These are phyloP conservation scores for Habropoda laboriosa DNA, from an alignment of 1,140 invertebrate species.

Conservation along the genomic window DNA sequence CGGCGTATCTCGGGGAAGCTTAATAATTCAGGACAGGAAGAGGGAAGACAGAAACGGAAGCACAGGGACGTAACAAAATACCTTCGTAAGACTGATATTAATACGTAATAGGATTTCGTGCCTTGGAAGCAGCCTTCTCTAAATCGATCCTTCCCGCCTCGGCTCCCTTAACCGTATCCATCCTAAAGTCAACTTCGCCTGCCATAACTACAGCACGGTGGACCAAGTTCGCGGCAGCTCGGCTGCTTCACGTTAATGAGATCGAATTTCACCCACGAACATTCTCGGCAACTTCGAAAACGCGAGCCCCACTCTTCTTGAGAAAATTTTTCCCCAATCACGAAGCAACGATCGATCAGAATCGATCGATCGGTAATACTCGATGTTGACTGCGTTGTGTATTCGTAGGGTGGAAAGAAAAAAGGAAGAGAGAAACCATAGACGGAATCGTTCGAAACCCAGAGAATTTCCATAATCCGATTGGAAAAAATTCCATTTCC, in stretches of 20 bases:
- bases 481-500: conserved; percentile 50
- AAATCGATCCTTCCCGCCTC: conserved; percentile 17
- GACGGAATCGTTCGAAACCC: conserved; percentile 13
- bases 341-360: not conserved
- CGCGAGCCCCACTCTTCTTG: not conserved
- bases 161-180: conserved; percentile 31
- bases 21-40: not conserved
- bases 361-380: not conserved
- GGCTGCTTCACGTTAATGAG: conserved; percentile 47
- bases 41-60: not conserved
- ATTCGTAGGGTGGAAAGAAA: not conserved
- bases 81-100: conserved; percentile 27
- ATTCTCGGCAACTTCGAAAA: conserved; percentile 39
- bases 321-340: not conserved
- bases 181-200: conserved; percentile 33
- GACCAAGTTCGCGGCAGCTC: conserved; percentile 43
- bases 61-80: conserved; percentile 10
- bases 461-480: conserved; percentile 27
- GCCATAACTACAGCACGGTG: conserved; percentile 15
- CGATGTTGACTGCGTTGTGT: not conserved
- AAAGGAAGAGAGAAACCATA: not conserved
- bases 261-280: conserved; percentile 42
- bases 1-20: not conserved
- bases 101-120: conserved; percentile 47
- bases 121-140: conserved; percentile 3